Conservation (phyloP, 53 echinoderm and acorn worm species). For the Astropecten irregularis region DNA sequence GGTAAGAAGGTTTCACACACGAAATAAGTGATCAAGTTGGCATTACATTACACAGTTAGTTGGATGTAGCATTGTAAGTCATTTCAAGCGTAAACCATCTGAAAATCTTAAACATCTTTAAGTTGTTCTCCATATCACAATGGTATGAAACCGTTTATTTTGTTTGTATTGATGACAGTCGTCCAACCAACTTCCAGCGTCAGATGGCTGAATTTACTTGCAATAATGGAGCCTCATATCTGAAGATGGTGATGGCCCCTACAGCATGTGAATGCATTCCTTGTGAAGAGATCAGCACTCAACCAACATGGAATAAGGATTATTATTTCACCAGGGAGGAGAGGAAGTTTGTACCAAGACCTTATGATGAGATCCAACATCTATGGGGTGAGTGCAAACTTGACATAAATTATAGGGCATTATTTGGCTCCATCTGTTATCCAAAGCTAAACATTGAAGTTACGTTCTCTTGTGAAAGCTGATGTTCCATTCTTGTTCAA, state of each 20-base stretch:
- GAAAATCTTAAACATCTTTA: too few species aligned
- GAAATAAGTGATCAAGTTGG: too few species aligned
- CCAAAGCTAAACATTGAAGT: too few species aligned
- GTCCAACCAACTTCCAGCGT: constrained; percentile 74
- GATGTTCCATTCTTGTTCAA: too few species aligned
- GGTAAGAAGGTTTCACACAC: constrained; percentile 44
- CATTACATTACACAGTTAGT: too few species aligned
- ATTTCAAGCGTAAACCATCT: too few species aligned
- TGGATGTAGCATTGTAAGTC: too few species aligned
- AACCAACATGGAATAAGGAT: constrained; percentile 72
- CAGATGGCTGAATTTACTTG: constrained; percentile 92
- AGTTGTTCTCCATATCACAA: too few species aligned
- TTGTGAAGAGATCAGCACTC: constrained; percentile 77
- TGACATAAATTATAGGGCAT: neutral
- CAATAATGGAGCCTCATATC: constrained; percentile 80
- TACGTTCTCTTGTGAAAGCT: too few species aligned
- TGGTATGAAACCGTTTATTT: too few species aligned
- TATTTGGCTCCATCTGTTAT: too few species aligned
- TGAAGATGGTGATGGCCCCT: constrained; percentile 71
- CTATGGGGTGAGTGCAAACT: constrained; percentile 79
- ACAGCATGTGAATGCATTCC: constrained; percentile 89
- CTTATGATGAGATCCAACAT: constrained; percentile 17
- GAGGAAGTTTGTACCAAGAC: constrained; percentile 50
- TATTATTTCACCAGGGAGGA: constrained; percentile 60
- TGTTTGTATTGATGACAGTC: too few species aligned